These are phyloP conservation scores for Hylia prasina DNA, from an alignment of 2,113 vertebrate genomes.

Conservation along the genomic window DNA sequence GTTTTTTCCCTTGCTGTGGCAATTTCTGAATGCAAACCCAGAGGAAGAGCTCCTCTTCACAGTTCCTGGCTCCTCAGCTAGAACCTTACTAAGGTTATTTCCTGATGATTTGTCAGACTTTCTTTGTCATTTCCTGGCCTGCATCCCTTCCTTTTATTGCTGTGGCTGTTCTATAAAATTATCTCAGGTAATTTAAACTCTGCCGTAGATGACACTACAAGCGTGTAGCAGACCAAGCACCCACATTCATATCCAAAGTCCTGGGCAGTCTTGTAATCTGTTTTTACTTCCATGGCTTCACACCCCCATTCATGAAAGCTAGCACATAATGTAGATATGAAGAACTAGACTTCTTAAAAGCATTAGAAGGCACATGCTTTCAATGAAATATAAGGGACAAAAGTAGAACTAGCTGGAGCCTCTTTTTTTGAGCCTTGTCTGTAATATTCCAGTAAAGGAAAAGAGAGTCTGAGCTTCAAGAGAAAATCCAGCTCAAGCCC, in stretches of 20 bases:
- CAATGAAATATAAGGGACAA: not conserved
- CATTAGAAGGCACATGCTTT: not conserved
- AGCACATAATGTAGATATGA: not conserved
- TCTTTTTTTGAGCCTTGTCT: not conserved
- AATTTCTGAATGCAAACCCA: not conserved
- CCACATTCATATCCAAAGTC: not conserved
- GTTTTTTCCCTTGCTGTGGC: not conserved
- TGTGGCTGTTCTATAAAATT: not conserved
- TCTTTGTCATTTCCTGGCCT: not conserved
- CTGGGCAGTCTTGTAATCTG: not conserved
- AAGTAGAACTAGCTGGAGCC: not conserved
- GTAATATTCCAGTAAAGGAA: not conserved
- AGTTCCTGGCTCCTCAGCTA: not conserved
- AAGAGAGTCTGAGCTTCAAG: not conserved
- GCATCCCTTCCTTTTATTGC: not conserved
- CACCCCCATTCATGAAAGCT: not conserved
- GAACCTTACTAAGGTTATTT: not conserved
- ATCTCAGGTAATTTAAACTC: not conserved
- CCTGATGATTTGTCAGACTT: not conserved
- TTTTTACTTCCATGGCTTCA: not conserved
- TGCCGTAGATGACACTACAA: not conserved
- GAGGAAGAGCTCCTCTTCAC: not conserved
- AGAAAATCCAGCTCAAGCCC: not conserved
- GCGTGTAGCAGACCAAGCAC: accelerated
- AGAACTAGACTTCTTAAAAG: not conserved